Base-by-base conservation (phyloP, 2,113 vertebrate genomes). In the Siniperca chuatsi region DNA sequence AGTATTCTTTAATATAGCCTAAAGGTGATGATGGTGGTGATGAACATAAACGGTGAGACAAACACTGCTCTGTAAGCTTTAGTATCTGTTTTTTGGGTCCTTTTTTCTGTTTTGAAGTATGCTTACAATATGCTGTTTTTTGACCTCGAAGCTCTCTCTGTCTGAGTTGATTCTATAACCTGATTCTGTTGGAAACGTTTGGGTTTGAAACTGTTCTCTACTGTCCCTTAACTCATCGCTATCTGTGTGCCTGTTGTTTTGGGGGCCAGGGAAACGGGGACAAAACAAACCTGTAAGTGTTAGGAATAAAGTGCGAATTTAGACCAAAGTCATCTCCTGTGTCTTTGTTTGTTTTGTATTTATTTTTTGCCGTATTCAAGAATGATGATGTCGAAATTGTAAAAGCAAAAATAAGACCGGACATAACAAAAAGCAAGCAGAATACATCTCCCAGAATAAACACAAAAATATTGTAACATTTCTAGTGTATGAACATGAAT, bases 181-280 rank as follows among this genome's bases (percentile, higher is more conserved):
- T 89, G 89, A 83, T 95, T 90, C 89, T 94, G 80, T 94, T 93
- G 88, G 79, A 89, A 90, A 92, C 84, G 92, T 92, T 89, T 93
- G 90, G 85, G 93, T 94, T 94, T 83, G 76, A 91, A 93, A 87
- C 92, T 94, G 92, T 93, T 93, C 89, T 91, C 89, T 82, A 88
- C 93, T 91, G 94, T 95, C 92, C 92, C 85, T 94, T 85, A 90
- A 91, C 91, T 92, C 95, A 95, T 95, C 87, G 92, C 94, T 96
- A 90, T 95, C 93, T 95, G 95, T 96, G 95, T 95, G 95, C 94
- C 95, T 95, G 94, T 95, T 94, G 94, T 94, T 93, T 93, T 88
- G 84, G 92, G 90, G 90, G 84, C 61, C 80, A 74, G 90, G 91
- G 89, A 90, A 87, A 82, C 37, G 85, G 92, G 93, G 81, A 89